Evolutionary conservation across 2,113 vertebrate species (phyloP).

Genomic region (Carassius auratus): DNA sequence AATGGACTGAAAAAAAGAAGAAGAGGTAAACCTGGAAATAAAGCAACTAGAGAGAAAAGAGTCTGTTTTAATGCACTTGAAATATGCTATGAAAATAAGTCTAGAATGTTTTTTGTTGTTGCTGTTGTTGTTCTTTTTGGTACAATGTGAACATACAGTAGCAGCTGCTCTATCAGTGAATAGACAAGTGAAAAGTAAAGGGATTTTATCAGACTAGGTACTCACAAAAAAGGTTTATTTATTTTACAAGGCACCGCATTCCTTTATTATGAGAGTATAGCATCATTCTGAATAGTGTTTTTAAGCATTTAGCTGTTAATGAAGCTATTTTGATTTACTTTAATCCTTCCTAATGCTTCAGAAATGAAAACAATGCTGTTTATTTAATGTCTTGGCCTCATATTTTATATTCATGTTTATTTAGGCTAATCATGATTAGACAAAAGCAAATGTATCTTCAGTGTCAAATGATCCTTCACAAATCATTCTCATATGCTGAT

Average conservation of each 20-base stretch:
- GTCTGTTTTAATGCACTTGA: constrained; percentile 29
- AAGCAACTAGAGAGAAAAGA: constrained; percentile 57
- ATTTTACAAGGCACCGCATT: background rate
- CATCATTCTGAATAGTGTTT: background rate
- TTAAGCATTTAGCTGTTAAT: constrained; percentile 12
- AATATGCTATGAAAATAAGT: constrained; percentile 47
- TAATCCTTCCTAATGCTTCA: constrained; percentile 21
- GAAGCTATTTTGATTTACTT: background rate
- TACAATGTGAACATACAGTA: constrained; percentile 47
- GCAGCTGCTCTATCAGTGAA: background rate
- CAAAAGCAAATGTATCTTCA: background rate
- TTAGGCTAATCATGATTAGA: background rate
- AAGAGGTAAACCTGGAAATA: constrained; percentile 68
- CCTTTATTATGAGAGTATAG: constrained; percentile 7
- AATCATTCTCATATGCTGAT: background rate
- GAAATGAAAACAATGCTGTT: background rate
- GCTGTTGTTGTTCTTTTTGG: background rate
- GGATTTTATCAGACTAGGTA: background rate
- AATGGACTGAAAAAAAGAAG: constrained; percentile 70
- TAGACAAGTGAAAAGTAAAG: background rate
- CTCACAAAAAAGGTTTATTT: background rate
- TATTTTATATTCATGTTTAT: background rate
- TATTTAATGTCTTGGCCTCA: background rate
- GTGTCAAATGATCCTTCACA: background rate
- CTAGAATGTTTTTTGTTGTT: background rate